phyloP scores from a whole-genome alignment of 2,888 invertebrate genomes.

The Mythimna pallens region DNA sequence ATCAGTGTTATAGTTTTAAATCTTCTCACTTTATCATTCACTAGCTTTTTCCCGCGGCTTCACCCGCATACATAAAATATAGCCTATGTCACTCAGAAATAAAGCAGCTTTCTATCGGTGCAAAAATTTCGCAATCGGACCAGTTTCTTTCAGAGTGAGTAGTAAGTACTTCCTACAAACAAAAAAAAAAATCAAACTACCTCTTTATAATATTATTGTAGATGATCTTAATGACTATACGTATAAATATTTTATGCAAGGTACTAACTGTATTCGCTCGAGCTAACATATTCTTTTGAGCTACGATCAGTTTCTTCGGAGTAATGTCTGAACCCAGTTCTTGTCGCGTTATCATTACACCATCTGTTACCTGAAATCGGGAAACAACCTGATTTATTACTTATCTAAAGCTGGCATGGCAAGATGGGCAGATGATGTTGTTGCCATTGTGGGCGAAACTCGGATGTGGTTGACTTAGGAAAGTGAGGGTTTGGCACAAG shows the following conservation, averaged over 20 bases:
- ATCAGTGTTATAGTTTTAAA: background rate
- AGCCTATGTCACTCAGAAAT: too few relatives aligned
- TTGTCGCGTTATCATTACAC: constrained; percentile 93
- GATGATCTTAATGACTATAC: background rate
- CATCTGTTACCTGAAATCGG: constrained; percentile 87
- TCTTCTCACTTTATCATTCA: background rate
- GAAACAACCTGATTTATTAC: background rate
- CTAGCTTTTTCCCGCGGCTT: too few relatives aligned
- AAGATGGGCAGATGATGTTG: background rate
- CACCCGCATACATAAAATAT: too few relatives aligned
- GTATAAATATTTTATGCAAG: background rate
- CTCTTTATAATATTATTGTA: too few relatives aligned
- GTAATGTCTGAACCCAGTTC: constrained; percentile 88
- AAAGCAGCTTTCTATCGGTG: too few relatives aligned
- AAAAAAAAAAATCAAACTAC: too few relatives aligned
- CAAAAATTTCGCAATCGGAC: too few relatives aligned
- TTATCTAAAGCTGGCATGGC: background rate
- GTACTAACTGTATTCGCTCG: constrained; percentile 82
- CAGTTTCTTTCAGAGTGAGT: too few relatives aligned
- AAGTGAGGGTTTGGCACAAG: background rate
- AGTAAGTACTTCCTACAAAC: too few relatives aligned
- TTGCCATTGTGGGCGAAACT: background rate
- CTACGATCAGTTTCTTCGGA: constrained; percentile 87
- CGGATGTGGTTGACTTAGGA: background rate
- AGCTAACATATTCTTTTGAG: constrained; percentile 90